phyloP scores from a whole-genome alignment of 2,888 invertebrate genomes.

The Pammene aurita region DNA sequence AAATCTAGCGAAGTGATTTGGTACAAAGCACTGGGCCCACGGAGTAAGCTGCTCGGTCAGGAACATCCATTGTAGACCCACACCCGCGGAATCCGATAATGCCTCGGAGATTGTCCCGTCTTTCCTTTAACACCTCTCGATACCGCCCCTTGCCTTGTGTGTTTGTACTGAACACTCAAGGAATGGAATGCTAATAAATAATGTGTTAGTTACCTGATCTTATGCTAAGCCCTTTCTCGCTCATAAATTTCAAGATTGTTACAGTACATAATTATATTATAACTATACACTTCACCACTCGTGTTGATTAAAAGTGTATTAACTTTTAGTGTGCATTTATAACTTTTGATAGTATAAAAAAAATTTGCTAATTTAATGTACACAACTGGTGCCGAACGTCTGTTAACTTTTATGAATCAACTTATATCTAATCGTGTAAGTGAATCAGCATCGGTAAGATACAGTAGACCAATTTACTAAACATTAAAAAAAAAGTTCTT shows the following conservation, averaged over 20 bases:
- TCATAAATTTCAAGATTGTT: conserved; percentile 9
- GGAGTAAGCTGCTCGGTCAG: conserved; percentile 76
- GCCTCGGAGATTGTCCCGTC: conserved; percentile 79
- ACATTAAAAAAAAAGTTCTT: no score
- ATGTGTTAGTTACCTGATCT: conserved; percentile 21
- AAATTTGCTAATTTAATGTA: no score
- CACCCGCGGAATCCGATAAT: conserved; percentile 81
- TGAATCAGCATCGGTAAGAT: no score
- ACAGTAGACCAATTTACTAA: no score
- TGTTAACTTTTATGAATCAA: no score
- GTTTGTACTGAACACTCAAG: conserved; percentile 25
- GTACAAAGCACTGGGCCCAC: conserved; percentile 80
- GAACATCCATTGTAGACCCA: conserved; percentile 77
- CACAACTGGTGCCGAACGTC: no score
- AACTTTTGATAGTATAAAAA: no score
- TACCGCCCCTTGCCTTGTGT: conserved; percentile 50
- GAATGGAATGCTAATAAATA: conserved; percentile 35
- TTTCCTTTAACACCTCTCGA: conserved; percentile 77
- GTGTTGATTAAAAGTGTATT: neutral
- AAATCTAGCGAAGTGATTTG: conserved; percentile 81
- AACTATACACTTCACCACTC: neutral
- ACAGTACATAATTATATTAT: neutral
- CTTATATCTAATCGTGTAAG: no score
- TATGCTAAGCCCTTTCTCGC: neutral
- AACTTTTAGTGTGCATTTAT: no score